A percentile compares a stretch with the other conserved stretches of the same genome.
phyloP scores from a whole-genome alignment of 2,888 invertebrate species.

The Tenodera sinensis region DNA sequence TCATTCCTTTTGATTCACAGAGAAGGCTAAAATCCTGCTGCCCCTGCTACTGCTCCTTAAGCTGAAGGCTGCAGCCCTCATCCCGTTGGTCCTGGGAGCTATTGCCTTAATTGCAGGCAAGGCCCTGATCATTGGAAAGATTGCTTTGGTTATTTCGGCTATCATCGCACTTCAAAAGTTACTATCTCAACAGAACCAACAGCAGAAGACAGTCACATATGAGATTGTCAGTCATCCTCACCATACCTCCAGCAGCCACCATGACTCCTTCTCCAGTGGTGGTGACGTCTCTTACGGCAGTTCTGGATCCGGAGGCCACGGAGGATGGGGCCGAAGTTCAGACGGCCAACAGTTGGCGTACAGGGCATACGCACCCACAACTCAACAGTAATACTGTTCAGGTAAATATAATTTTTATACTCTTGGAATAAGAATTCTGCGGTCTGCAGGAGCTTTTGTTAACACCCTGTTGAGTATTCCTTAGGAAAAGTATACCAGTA shows the following conservation, averaged over 20 bases:
- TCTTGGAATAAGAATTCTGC: not conserved
- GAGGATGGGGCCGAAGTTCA: conserved; percentile 73
- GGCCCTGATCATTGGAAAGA: conserved; percentile 78
- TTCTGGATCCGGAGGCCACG: conserved; percentile 57
- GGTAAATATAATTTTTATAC: not conserved
- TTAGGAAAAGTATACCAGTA: no score
- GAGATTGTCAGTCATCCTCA: conserved; percentile 84
- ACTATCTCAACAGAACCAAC: conserved; percentile 63
- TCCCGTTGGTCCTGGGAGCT: conserved; percentile 74
- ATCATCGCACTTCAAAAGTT: conserved; percentile 82
- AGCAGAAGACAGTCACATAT: conserved; percentile 82
- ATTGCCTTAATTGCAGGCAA: conserved; percentile 84
- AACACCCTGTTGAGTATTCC: no score
- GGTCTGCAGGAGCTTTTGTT: no score
- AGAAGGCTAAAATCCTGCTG: conserved; percentile 75
- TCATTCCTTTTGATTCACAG: conserved; percentile 30
- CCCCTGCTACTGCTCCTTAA: conserved; percentile 72
- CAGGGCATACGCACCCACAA: conserved; percentile 55
- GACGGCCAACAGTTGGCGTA: conserved; percentile 76
- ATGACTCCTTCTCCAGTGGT: conserved; percentile 49
- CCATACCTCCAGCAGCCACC: conserved; percentile 66
- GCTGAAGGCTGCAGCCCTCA: conserved; percentile 72
- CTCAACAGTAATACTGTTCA: not conserved
- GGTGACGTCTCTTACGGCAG: conserved; percentile 54
- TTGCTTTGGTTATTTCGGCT: conserved; percentile 76